Evolutionary conservation across 2,113 vertebrate species (phyloP).

Genomic region (Notechis scutatus): DNA sequence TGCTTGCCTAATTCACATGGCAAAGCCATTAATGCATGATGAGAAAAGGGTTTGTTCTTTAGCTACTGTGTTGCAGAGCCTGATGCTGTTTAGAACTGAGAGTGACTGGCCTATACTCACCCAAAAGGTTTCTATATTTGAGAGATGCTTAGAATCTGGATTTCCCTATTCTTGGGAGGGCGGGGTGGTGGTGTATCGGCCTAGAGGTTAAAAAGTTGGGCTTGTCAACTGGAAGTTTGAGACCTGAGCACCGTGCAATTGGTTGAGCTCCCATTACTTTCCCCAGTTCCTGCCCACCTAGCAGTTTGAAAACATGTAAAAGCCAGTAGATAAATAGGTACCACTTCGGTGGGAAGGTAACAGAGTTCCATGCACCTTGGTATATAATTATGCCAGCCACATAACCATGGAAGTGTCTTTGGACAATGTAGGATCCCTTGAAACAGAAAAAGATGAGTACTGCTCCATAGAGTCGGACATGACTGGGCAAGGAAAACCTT

Average conservation of each 20-base stretch:
- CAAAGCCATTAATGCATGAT: neutral
- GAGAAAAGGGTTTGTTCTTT: neutral
- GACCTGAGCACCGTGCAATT: accelerated
- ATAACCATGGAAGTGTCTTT: neutral
- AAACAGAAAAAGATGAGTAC: neutral
- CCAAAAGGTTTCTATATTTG: neutral
- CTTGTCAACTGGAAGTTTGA: neutral
- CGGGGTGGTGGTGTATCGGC: neutral
- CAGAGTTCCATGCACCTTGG: neutral
- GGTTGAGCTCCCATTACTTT: neutral
- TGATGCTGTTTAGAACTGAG: neutral
- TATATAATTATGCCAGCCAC: neutral
- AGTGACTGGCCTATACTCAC: neutral
- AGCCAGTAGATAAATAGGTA: neutral
- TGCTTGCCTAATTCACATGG: neutral
- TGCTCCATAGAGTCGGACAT: too few relatives aligned
- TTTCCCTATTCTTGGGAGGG: neutral
- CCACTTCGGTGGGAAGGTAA: neutral
- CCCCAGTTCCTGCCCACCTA: neutral
- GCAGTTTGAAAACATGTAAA: neutral
- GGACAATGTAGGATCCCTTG: neutral
- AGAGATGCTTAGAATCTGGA: neutral
- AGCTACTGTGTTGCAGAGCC: neutral
- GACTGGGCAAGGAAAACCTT: neutral
- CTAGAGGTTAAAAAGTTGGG: neutral